These are phyloP conservation scores for Hycleus cichorii DNA, from an alignment of 1,140 invertebrate genomes.

Conservation along the genomic window DNA sequence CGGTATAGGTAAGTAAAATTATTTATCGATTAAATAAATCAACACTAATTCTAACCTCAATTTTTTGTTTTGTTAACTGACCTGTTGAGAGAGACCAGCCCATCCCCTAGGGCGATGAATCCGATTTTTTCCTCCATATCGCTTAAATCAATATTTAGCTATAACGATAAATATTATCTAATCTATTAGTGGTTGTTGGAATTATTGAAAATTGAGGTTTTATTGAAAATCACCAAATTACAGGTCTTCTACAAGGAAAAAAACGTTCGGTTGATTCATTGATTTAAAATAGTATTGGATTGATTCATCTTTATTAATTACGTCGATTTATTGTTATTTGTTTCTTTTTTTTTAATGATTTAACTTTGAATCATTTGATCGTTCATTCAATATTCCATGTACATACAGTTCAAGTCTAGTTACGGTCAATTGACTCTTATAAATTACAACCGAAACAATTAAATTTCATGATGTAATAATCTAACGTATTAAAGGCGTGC, in stretches of 20 bases:
- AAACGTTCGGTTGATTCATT: neutral
- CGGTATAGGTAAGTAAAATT: conserved; percentile 25
- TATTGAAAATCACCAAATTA: no score
- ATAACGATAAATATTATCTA: neutral
- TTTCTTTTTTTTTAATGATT: conserved; percentile 6
- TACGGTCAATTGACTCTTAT: conserved; percentile 11
- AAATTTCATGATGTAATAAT: conserved; percentile 11
- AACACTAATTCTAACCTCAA: neutral
- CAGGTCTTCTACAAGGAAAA: neutral
- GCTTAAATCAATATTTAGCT: neutral
- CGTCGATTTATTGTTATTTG: conserved; percentile 1
- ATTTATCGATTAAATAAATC: neutral
- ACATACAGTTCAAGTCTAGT: no score
- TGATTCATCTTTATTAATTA: neutral
- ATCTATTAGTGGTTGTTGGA: neutral
- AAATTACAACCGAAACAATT: conserved; percentile 10
- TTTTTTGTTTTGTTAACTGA: neutral
- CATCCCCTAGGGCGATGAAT: neutral
- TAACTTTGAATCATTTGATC: neutral
- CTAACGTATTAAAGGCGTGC: neutral
- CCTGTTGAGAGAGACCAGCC: neutral
- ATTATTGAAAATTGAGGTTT: neutral
- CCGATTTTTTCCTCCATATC: neutral
- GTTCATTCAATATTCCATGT: neutral
- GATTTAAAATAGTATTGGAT: neutral